phyloP scores from a whole-genome alignment of 2,113 vertebrate genomes.

The Athene noctua region DNA sequence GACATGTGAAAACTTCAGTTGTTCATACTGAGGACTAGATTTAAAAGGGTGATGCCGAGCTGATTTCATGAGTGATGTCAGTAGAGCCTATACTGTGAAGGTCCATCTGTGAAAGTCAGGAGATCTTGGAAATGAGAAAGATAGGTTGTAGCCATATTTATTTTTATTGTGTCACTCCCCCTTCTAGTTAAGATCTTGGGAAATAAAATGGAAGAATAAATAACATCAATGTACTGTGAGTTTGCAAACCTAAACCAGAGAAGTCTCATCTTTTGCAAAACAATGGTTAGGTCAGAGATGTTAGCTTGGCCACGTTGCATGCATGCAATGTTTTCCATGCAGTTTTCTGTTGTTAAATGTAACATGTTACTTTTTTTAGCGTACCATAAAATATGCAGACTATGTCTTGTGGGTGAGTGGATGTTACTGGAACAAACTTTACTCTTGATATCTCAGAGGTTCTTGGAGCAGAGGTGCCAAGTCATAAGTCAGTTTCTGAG shows the following conservation, averaged over 20 bases:
- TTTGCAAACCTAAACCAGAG: not conserved
- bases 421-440: not conserved
- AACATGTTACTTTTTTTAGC: not conserved
- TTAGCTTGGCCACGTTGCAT: rapidly evolving
- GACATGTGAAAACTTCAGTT: not conserved
- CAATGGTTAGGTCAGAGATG: not conserved
- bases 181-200: not conserved
- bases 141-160: not conserved
- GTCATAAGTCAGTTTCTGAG: not conserved
- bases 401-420: not conserved
- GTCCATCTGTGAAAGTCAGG: not conserved
- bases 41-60: not conserved
- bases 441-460: not conserved
- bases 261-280: not conserved
- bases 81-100: not conserved
- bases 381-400: not conserved
- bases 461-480: not conserved
- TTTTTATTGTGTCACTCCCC: not conserved
- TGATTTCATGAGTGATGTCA: not conserved
- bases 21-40: not conserved
- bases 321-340: not conserved
- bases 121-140: not conserved
- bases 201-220: not conserved
- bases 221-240: not conserved
- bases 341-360: not conserved